Evolutionary conservation across 2,797 vertebrate species (phyloP).

Genomic region (Enteromius unitaeniatus): DNA sequence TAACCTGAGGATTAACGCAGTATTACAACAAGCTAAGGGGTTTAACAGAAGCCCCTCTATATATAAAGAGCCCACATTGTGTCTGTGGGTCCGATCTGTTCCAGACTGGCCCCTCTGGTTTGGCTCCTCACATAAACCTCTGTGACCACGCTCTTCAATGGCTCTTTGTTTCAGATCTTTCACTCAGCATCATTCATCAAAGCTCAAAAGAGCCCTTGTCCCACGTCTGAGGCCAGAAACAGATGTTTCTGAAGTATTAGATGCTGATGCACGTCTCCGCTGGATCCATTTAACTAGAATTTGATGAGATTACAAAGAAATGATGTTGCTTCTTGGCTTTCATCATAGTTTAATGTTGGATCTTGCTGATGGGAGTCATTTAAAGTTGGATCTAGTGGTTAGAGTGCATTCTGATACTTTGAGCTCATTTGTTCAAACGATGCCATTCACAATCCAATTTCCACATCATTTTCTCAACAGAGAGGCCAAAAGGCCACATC

Average conservation of each 20-base stretch:
- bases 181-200: constrained; percentile 55
- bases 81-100: constrained; percentile 21
- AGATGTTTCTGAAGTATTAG: constrained; percentile 41
- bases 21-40: background rate
- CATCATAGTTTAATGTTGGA: constrained; percentile 7
- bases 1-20: background rate
- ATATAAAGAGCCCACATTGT: constrained; percentile 6
- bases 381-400: background rate
- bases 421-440: background rate
- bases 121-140: constrained; percentile 50
- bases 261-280: constrained; percentile 4
- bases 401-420: background rate
- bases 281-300: constrained; percentile 7
- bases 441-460: background rate
- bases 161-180: constrained; percentile 58
- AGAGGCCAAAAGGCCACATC: background rate
- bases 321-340: background rate
- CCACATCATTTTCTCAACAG: background rate
- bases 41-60: constrained; percentile 44
- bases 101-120: constrained; percentile 51
- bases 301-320: constrained; percentile 4
- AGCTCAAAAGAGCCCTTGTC: constrained; percentile 57
- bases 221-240: constrained; percentile 41
- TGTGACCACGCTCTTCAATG: constrained; percentile 52
- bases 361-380: background rate